Percentiles rank a stretch among this genome's conserved stretches.
These are phyloP conservation scores for Teleogryllus occipitalis DNA, from an alignment of 1,140 invertebrate species.

Conservation along the genomic window DNA sequence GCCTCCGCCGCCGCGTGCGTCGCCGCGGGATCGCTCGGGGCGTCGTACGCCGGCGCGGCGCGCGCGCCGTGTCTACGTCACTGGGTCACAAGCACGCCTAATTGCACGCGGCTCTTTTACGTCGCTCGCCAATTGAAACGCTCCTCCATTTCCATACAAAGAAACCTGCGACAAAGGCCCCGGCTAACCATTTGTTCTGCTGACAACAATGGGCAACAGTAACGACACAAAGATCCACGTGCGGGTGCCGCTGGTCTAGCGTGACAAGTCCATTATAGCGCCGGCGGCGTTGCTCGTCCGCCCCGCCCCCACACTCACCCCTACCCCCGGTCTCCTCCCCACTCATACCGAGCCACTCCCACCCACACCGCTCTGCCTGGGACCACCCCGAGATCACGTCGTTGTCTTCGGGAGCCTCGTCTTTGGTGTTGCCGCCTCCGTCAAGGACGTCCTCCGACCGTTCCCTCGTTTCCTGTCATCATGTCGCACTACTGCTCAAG, in stretches of 20 bases:
- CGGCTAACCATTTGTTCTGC: conserved; percentile 3
- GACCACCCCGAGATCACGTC: too few relatives aligned
- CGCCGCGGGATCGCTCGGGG: not conserved
- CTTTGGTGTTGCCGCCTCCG: too few relatives aligned
- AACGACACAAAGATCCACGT: not conserved
- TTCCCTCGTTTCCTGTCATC: too few relatives aligned
- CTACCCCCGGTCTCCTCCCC: not conserved
- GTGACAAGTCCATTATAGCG: not conserved
- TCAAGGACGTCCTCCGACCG: too few relatives aligned
- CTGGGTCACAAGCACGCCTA: not conserved
- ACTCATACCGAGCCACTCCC: too few relatives aligned
- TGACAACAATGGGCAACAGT: not conserved
- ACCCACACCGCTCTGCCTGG: too few relatives aligned
- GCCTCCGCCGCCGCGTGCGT: too few relatives aligned
- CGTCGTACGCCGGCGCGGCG: not conserved
- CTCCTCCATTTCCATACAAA: conserved; percentile 4
- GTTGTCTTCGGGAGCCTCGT: too few relatives aligned
- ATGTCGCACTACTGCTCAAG: too few relatives aligned
- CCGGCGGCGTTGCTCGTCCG: not conserved
- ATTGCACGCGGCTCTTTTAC: not conserved
- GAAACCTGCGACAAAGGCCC: not conserved
- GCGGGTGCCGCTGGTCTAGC: not conserved
- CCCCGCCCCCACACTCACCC: too few relatives aligned
- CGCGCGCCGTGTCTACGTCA: not conserved
- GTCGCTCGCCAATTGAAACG: conserved; percentile 1